Evolutionary conservation across 1,140 invertebrate genomes (phyloP).

Genomic region (Cyclina sinensis): DNA sequence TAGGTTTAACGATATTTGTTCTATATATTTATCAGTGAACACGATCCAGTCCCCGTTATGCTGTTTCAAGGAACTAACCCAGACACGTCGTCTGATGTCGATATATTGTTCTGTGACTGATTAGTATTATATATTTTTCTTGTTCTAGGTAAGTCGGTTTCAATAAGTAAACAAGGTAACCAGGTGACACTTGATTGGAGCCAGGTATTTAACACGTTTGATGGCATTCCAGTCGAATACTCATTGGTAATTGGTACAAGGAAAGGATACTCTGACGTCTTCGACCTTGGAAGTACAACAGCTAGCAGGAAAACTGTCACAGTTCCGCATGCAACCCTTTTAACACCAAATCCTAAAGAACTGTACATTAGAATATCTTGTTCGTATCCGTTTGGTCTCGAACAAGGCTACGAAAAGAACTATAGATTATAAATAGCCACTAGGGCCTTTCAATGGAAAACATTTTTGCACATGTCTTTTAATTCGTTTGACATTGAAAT

Average conservation of each 20-base stretch:
- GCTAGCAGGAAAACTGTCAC: not conserved
- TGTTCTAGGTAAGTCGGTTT: not conserved
- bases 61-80: too few species aligned
- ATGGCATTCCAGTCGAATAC: not conserved
- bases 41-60: too few species aligned
- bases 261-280: not conserved
- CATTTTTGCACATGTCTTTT: too few species aligned
- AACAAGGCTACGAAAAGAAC: not conserved
- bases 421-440: too few species aligned
- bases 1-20: too few species aligned
- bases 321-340: not conserved
- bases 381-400: not conserved
- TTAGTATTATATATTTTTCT: too few species aligned
- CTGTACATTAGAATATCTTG: not conserved
- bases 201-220: not conserved
- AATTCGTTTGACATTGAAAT: too few species aligned
- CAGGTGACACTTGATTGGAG: not conserved
- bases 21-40: too few species aligned
- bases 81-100: too few species aligned
- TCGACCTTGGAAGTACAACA: not conserved
- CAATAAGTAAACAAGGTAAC: not conserved
- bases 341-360: not conserved
- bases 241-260: not conserved
- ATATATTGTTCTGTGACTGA: too few species aligned
- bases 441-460: too few species aligned